These are phyloP conservation scores for Casuarius casuarius DNA, from an alignment of 2,113 vertebrate species.

Conservation along the genomic window DNA sequence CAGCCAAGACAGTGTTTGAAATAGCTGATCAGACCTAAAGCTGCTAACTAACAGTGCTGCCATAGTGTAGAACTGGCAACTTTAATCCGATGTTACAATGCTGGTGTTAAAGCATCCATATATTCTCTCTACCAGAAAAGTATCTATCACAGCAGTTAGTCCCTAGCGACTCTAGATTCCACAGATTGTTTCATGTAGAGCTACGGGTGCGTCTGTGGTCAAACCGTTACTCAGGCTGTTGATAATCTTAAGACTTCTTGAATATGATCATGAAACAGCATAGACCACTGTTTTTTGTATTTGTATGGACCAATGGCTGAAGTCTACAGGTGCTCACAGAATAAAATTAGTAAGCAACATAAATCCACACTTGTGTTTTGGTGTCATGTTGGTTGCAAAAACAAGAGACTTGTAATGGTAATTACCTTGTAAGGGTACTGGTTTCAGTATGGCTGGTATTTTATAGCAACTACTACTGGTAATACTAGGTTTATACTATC, in stretches of 20 bases:
- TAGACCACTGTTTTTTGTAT: background rate
- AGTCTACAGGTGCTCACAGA: background rate
- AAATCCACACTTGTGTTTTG: background rate
- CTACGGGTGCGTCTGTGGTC: background rate
- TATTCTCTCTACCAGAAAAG: background rate
- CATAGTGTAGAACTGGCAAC: background rate
- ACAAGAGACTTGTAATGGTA: background rate
- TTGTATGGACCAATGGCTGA: background rate
- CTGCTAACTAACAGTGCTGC: background rate
- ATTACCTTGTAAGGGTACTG: background rate
- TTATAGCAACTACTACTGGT: background rate
- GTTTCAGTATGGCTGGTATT: background rate
- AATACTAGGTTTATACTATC: background rate
- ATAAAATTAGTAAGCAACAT: background rate
- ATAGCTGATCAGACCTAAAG: background rate
- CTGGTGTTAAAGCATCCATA: background rate
- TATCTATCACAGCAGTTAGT: background rate
- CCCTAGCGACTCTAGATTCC: background rate
- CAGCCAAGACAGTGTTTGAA: background rate
- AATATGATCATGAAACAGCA: background rate
- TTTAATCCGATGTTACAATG: background rate
- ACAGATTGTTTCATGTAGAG: background rate
- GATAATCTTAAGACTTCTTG: background rate
- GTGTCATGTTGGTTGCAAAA: background rate
- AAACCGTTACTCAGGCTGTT: background rate